Base-by-base conservation (phyloP, 2,797 vertebrate genomes). In the Sebastes taczanowskii region DNA sequence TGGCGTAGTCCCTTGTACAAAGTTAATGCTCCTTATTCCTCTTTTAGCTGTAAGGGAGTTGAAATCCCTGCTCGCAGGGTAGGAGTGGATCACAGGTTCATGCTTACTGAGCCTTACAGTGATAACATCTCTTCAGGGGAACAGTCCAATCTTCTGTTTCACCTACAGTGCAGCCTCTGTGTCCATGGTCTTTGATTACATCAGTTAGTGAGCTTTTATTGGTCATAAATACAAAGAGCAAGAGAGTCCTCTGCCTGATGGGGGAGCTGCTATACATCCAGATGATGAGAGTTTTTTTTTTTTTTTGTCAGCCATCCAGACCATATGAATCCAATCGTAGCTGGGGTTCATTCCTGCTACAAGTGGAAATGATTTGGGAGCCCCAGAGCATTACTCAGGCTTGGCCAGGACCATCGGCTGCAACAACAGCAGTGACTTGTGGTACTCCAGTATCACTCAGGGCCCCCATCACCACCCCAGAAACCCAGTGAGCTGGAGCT, bases 341-440 rank as follows among this genome's bases (percentile, higher is more conserved):
- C 71, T 22, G 30, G 82, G 81, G 81, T 87, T 92, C 87, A 88
- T 87, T 93, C 84, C 80, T 80, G 74, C 86, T 89, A 74, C 91
- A 89, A 92, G 86, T 92, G 91, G 90, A 91, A 93, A 92, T 90
- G 83, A 90, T 94, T 92, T 92, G 84, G 86, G 77, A 91, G 88
- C 86, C 81, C 80, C 81, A 74, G 77, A 89, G 87, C 85, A 90
- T 95, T 93, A 90, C 91, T 92, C 89, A 91, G 84, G 66, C 91
- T 89, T 91, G 92, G 92, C 88, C 75, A 30, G 78, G 71, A 80
- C 77, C 29, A 62, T 84, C 65, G 22, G 60, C 81, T 85, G 71
- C 78, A 88, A 77, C 81, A 87, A 67, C 91, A 86, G 70, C 68
- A 80, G 80, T 59, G 83, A 88, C 84, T 82, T 80, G 63, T 72